phyloP scores from a whole-genome alignment of 37 sponge, comb jelly and placozoan species.

The Agelas oroides region DNA sequence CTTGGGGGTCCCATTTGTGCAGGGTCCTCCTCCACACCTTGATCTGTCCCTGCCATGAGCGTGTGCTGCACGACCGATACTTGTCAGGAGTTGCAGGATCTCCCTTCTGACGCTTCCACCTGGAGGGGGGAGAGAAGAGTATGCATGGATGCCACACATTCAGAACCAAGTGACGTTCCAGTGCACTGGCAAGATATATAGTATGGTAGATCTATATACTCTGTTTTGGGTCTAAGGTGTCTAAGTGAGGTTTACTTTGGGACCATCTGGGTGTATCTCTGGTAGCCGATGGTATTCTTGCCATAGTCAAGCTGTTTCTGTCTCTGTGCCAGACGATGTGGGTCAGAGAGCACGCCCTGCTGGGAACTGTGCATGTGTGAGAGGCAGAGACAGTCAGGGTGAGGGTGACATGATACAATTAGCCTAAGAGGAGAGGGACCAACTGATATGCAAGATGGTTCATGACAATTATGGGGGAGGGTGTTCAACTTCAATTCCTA shows the following conservation, averaged over 20 bases:
- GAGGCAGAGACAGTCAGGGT: no score
- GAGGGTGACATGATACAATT: no score
- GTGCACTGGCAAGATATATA: no score
- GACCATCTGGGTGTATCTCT: conserved; percentile 61
- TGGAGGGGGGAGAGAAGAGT: conserved; percentile 6
- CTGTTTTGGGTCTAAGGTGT: no score
- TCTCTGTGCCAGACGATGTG: conserved; percentile 73
- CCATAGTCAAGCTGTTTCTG: conserved; percentile 95
- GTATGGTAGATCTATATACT: no score
- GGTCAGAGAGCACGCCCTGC: conserved; percentile 30
- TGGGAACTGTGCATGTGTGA: neutral
- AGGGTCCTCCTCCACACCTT: conserved; percentile 81
- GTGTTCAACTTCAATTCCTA: no score
- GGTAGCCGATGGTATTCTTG: conserved; percentile 92
- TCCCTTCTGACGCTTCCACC: conserved; percentile 56
- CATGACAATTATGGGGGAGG: no score
- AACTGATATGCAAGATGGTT: no score
- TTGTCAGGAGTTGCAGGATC: conserved; percentile 92
- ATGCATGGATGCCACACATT: neutral
- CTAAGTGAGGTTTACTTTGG: conserved; percentile 76
- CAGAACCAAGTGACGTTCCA: neutral
- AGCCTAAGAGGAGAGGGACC: no score
- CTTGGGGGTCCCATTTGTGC: conserved; percentile 79
- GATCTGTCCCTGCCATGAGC: conserved; percentile 89
- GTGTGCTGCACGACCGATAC: conserved; percentile 69